Evolutionary conservation across 2,888 invertebrate species (phyloP), one percentile per base, ranked within the genome.

Genomic region (Microchrysa polita): DNA sequence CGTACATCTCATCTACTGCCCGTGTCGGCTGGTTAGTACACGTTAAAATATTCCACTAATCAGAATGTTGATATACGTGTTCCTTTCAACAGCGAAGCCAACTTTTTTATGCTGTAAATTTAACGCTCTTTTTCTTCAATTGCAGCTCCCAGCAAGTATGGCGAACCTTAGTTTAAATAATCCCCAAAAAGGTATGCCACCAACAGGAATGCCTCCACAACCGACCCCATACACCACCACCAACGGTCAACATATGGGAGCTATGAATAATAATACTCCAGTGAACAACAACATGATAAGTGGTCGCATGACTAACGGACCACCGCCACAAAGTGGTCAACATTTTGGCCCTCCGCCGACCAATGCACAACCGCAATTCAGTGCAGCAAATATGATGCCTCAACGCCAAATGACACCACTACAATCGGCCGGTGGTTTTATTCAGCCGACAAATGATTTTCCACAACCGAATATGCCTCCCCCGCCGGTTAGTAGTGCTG

Each of bases 351-450:
- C 61, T 55, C 40, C 40, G 71, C 69, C 14, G 48, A n/a, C n/a
- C n/a, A 72, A 75, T 55, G 71, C 63, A 12, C 73, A 61, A 40
- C 71, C 61, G 57, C 65, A 65, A 55, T 52, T 10, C 16, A 63
- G n/a, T 57, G 60, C 42, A 60, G 52, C 75, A 57, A 65, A 72
- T 14, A 80, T 80, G 71, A 77, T 77, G 72, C 77, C 78, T 9
- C 52, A 52, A 1, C 78, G 79, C 2, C 76, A 73, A 23, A 71
- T 80, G 55, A 77, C 79, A 23, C 79, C 77, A 16, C 76, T 12
- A 16, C 69, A 69, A 57, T 27, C 53, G 14, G 57, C 57, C 4
- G 57, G 42, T 14, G 40, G n/a, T 5, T 48, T 48, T n/a, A 55
- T 40, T 55, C 69, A 69, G 20, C 52, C 22, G 40, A 10, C 69